These are phyloP conservation scores for Caenorhabditis virilis DNA, from an alignment of 2,888 invertebrate species.

Conservation along the genomic window DNA sequence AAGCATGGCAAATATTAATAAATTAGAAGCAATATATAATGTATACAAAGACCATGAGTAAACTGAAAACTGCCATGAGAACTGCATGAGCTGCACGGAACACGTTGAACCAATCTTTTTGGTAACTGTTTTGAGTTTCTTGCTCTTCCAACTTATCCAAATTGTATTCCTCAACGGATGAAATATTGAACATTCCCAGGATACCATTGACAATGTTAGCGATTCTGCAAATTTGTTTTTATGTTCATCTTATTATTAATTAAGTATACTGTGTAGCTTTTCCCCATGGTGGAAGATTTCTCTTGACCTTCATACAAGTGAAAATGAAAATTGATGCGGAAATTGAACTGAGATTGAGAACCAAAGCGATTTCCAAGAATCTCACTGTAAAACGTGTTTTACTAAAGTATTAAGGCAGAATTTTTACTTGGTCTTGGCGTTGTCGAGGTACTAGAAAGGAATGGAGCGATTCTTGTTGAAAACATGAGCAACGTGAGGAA, in stretches of 20 bases:
- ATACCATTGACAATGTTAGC: constrained; percentile 62
- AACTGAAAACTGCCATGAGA: constrained; percentile 48
- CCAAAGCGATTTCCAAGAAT: constrained; percentile 65
- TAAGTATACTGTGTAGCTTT: constrained; percentile 50
- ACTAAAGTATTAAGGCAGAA: background rate
- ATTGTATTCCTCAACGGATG: constrained; percentile 52
- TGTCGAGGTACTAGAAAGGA: constrained; percentile 59
- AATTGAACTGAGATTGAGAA: constrained; percentile 62
- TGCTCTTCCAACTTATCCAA: constrained; percentile 58
- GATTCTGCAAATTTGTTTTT: constrained; percentile 41
- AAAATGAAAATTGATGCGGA: constrained; percentile 53
- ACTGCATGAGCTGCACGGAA: constrained; percentile 66
- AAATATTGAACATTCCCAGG: constrained; percentile 60
- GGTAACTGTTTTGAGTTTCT: constrained; percentile 35
- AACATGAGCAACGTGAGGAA: constrained; percentile 65
- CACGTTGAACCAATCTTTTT: constrained; percentile 61
- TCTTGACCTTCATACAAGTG: constrained; percentile 52
- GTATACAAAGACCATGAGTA: constrained; percentile 59
- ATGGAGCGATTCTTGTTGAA: constrained; percentile 62
- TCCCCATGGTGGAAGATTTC: constrained; percentile 64
- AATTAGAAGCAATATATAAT: constrained; percentile 33
- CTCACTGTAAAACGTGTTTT: constrained; percentile 51
- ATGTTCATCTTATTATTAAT: background rate
- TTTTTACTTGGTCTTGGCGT: constrained; percentile 62
- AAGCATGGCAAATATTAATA: constrained; percentile 8